Evolutionary conservation across 2,797 vertebrate genomes (phyloP).

Genomic region (Nasua narica): DNA sequence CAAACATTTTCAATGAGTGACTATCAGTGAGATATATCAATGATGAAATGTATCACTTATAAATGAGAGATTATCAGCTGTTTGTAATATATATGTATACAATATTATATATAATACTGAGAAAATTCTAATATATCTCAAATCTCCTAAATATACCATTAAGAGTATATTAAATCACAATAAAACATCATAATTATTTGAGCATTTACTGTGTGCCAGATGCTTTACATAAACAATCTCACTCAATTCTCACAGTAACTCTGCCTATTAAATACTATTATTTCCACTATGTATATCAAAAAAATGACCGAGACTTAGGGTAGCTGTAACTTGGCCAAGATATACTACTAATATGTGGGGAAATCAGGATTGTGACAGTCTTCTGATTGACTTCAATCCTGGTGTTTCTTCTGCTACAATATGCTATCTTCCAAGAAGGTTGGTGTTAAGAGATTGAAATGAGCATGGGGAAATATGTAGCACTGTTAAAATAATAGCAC

Average conservation of each 20-base stretch:
- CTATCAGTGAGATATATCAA: background rate
- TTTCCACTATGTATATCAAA: background rate
- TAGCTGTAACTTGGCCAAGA: background rate
- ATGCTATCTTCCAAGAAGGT: background rate
- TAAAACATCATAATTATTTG: background rate
- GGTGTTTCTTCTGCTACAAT: background rate
- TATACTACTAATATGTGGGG: background rate
- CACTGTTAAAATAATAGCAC: background rate
- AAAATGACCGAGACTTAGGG: background rate
- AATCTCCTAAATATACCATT: background rate
- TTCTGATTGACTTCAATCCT: background rate
- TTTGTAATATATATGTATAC: background rate
- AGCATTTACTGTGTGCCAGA: background rate
- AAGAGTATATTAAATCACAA: background rate
- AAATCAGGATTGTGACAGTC: background rate
- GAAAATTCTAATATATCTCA: conserved; percentile 8
- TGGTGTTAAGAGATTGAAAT: background rate
- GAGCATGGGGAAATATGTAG: background rate
- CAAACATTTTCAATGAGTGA: background rate
- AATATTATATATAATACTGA: background rate
- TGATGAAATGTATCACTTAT: background rate
- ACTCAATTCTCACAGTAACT: background rate
- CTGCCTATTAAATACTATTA: background rate
- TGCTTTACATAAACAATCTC: background rate
- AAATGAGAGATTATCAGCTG: background rate